These are phyloP conservation scores for Myxocyprinus asiaticus DNA, from an alignment of 2,113 vertebrate species.

Conservation along the genomic window DNA sequence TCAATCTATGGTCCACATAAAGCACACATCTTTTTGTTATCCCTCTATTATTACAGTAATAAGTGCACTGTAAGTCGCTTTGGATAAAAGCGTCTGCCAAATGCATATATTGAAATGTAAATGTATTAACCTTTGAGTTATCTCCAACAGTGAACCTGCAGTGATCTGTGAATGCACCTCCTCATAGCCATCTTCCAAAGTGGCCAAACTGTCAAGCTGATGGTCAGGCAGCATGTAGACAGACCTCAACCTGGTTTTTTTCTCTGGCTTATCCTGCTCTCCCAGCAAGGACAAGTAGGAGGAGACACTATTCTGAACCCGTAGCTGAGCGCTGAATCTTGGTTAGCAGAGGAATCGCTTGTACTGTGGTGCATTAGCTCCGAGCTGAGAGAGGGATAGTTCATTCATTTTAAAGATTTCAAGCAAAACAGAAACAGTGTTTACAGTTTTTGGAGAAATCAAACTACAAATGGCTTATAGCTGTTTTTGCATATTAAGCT, in stretches of 20 bases:
- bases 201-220: not conserved
- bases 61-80: no score
- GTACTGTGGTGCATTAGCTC: conserved; percentile 58
- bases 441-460: no score
- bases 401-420: not conserved
- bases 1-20: no score
- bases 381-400: conserved; percentile 60
- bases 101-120: no score
- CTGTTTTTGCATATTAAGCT: no score
- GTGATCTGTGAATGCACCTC: not conserved
- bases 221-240: conserved; percentile 10
- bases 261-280: conserved; percentile 28
- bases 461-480: no score
- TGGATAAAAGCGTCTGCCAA: no score
- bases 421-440: no score
- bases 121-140: not conserved
- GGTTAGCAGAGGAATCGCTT: conserved; percentile 58
- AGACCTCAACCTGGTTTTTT: conserved; percentile 38
- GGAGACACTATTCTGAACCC: conserved; percentile 83
- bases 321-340: conserved; percentile 79
- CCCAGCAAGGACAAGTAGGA: conserved; percentile 80
- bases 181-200: conserved; percentile 45
- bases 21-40: no score
- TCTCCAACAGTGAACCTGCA: not conserved
- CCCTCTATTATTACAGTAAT: no score